Percentiles rank a stretch among this genome's conserved stretches.
These are phyloP conservation scores for Ptychobarbus kaznakovi DNA, from an alignment of 2,797 vertebrate species.

Conservation along the genomic window DNA sequence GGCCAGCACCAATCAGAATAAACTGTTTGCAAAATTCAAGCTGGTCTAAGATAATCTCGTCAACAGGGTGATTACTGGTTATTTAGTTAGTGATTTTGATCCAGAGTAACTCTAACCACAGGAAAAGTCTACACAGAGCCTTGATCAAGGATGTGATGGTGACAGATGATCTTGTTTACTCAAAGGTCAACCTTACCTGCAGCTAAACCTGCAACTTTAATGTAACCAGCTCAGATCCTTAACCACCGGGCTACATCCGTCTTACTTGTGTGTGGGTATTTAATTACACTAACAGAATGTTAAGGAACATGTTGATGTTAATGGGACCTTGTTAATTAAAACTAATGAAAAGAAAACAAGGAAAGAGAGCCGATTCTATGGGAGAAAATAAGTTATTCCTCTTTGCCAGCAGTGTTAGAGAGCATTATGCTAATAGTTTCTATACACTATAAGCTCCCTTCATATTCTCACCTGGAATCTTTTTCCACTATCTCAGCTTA, in stretches of 20 bases:
- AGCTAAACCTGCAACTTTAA: slow-evolving; percentile 35
- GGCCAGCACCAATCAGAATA: background rate
- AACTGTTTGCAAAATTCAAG: background rate
- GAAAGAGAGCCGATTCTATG: slow-evolving; percentile 2
- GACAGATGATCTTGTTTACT: slow-evolving; percentile 20
- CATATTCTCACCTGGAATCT: slow-evolving; percentile 10
- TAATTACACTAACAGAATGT: slow-evolving; percentile 26
- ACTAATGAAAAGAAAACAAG: slow-evolving; percentile 14
- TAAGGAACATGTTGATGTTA: slow-evolving; percentile 31
- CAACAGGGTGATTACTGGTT: background rate
- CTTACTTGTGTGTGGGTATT: slow-evolving; percentile 18
- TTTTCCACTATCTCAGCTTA: slow-evolving; percentile 12
- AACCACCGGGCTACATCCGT: slow-evolving; percentile 20
- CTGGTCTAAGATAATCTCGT: slow-evolving; percentile 2
- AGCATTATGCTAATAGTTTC: slow-evolving; percentile 20
- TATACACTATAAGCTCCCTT: background rate
- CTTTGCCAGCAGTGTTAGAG: background rate
- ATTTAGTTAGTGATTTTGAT: slow-evolving; percentile 7
- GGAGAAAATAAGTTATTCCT: slow-evolving; percentile 7
- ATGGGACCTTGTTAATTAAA: slow-evolving; percentile 33
- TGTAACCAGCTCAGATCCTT: slow-evolving; percentile 32
- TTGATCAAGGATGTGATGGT: slow-evolving; percentile 22
- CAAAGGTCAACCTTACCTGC: slow-evolving; percentile 3
- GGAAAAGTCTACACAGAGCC: background rate
- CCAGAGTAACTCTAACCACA: slow-evolving; percentile 1